Conservation (phyloP, 1,140 invertebrate genomes). For the Neomicropteryx cornuta region DNA sequence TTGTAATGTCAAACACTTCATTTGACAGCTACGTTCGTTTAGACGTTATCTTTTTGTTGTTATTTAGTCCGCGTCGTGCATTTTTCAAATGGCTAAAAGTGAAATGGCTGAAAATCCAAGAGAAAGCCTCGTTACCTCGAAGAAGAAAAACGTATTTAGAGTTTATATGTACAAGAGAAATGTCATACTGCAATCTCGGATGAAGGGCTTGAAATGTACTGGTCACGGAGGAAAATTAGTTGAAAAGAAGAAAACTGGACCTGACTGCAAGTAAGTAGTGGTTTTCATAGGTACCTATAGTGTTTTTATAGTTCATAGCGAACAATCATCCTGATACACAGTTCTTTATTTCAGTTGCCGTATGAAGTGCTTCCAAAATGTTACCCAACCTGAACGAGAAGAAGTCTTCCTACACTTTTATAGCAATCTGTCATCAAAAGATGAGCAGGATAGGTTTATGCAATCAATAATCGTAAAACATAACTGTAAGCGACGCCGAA, state of each 20-base stretch:
- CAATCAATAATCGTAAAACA: neutral
- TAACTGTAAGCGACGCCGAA: neutral
- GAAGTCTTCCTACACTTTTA: neutral
- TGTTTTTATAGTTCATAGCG: neutral
- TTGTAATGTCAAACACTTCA: neutral
- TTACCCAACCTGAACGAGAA: constrained; percentile 1
- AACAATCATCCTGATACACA: neutral
- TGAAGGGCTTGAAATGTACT: neutral
- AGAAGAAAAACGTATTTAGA: neutral
- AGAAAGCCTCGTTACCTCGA: neutral
- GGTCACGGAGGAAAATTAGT: neutral
- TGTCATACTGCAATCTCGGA: neutral
- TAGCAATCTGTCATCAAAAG: neutral
- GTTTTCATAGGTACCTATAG: neutral
- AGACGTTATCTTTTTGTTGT: neutral
- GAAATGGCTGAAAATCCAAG: constrained; percentile 1
- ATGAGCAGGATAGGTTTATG: neutral
- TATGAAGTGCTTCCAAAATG: constrained; percentile 1
- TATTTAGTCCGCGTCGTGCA: neutral
- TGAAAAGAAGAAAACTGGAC: constrained; percentile 1
- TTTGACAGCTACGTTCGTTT: neutral
- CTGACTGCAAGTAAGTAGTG: constrained; percentile 1
- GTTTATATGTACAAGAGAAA: neutral
- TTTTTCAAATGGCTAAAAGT: neutral
- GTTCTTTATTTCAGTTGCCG: neutral